Base-by-base conservation (phyloP, 2,113 vertebrate genomes). In the Bujurquina vittata region DNA sequence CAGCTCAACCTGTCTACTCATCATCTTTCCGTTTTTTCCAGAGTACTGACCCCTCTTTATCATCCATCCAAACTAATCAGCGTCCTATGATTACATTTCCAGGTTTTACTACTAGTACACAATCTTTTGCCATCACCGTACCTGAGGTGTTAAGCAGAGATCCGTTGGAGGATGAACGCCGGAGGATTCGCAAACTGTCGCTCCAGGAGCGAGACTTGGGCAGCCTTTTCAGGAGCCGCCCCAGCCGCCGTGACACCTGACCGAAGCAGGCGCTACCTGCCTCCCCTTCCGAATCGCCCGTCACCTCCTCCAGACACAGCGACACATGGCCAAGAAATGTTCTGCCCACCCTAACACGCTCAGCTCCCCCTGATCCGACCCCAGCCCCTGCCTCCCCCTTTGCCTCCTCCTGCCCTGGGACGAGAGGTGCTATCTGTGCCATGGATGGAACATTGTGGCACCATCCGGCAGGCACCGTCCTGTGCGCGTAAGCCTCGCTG, bases 211-310 rank as follows among this genome's bases (percentile, higher is more conserved):
- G 95, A 2, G 96, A 92, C 93, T 97, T 97, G 33, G 96, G 97
- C 54, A 98, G 95, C 83, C 97, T 96, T 75, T 95, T 87, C 83
- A 99, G 97, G 82, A 98, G 89, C 77, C 95, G 95, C 26, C 96
- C 96, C 79, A 99, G 94, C 80, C 96, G 94, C 77, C 95, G 95
- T 0, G 96, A 94, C 23, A 98, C 83, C 0, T 96, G 94, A 18
- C 97, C 95, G 3, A 99, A 99, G 90, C 98, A 99, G 67, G 97
- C 80, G 0, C 93, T 88, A 4, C 93, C 86, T 1, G 67, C 62
- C 78, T 90, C 89, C 17, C 87, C 93, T 69, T 94, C 93, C 1
- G 94, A 94, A 0, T 94, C 94, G 0, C 90, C 93, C 56, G 84
- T 85, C 18, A 84, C 92, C 82, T 88, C 93, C 56, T 92, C 93